Conservation (phyloP, 2,113 vertebrate species). For the Platanista minor region DNA sequence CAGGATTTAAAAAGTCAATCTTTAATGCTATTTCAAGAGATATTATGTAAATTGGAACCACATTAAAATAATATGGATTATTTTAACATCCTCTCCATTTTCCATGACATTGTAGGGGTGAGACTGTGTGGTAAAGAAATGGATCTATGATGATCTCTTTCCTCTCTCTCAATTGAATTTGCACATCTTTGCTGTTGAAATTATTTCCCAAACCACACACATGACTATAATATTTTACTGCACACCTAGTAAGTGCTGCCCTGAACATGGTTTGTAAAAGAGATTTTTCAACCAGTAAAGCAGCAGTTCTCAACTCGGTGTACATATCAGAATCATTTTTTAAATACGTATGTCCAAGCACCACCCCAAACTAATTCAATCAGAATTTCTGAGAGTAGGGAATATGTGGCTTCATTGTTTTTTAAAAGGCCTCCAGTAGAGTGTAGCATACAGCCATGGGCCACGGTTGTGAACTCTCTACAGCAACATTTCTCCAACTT, state of each 20-base stretch:
- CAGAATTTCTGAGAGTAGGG: background rate
- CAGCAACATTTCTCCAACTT: background rate
- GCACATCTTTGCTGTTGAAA: background rate
- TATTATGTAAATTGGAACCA: background rate
- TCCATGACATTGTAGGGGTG: background rate
- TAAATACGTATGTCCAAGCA: background rate
- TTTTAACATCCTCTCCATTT: background rate
- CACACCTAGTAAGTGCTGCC: background rate
- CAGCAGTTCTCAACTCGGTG: background rate
- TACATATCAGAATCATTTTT: background rate
- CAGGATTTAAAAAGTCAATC: background rate
- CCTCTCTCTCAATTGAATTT: background rate
- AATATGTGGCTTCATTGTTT: background rate
- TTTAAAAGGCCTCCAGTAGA: background rate
- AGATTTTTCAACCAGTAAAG: background rate
- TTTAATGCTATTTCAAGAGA: background rate
- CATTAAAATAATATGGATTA: background rate
- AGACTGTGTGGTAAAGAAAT: background rate
- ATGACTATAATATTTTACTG: background rate
- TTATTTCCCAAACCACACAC: background rate
- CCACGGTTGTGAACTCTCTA: background rate
- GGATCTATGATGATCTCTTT: background rate
- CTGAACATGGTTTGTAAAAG: background rate
- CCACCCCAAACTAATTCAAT: background rate
- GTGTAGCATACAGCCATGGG: background rate